Percentiles rank a stretch among this genome's conserved stretches.
These are phyloP conservation scores for Brienomyrus longianalis DNA, from an alignment of 2,113 vertebrate genomes.

Conservation along the genomic window DNA sequence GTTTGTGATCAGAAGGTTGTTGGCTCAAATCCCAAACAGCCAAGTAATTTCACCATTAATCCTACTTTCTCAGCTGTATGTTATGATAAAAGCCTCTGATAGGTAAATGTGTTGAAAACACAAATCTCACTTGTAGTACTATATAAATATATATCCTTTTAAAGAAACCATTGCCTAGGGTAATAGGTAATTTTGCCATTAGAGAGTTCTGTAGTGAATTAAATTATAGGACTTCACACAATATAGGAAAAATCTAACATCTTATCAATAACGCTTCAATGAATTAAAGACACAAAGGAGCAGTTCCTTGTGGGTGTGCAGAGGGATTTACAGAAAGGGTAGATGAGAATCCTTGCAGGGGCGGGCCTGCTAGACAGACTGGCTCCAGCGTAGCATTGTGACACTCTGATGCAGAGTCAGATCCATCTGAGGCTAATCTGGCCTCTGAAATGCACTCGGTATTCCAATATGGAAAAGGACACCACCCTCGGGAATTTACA, in stretches of 20 bases:
- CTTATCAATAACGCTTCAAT: neutral
- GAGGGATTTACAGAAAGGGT: neutral
- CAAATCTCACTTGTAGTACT: neutral
- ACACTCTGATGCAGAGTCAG: neutral
- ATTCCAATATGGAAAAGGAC: neutral
- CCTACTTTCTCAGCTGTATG: neutral
- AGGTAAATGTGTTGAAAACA: neutral
- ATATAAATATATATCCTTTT: neutral
- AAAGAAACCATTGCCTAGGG: neutral
- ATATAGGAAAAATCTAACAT: neutral
- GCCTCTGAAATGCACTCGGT: neutral
- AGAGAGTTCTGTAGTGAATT: neutral
- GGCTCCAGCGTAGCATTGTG: neutral
- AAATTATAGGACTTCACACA: neutral
- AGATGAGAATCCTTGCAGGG: neutral
- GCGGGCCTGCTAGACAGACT: neutral
- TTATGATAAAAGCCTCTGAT: neutral
- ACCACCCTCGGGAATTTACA: neutral
- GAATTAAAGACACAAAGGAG: neutral
- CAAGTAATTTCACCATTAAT: neutral
- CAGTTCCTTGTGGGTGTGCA: neutral
- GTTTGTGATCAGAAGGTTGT: neutral
- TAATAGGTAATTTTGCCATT: neutral
- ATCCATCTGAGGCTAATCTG: neutral
- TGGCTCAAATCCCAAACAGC: neutral